Evolutionary conservation across 2,888 invertebrate genomes (phyloP).

Genomic region (Troides oblongomaculatus): DNA sequence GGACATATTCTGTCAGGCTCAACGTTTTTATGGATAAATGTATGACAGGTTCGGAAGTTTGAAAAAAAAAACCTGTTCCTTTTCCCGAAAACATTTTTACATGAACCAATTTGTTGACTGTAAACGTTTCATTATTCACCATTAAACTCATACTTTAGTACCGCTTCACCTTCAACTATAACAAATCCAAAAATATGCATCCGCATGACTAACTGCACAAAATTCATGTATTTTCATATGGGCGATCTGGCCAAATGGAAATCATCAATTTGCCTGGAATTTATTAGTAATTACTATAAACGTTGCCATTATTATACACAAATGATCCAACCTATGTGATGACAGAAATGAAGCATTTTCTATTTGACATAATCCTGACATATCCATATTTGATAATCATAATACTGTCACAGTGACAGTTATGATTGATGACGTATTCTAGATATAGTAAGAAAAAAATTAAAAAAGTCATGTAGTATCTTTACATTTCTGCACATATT

Average conservation of each 20-base stretch:
- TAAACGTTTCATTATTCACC: too few relatives aligned
- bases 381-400: neutral
- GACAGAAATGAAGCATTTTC: neutral
- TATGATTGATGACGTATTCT: neutral
- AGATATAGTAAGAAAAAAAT: too few relatives aligned
- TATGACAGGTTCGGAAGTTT: too few relatives aligned
- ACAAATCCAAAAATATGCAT: neutral
- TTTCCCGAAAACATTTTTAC: too few relatives aligned
- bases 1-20: too few relatives aligned
- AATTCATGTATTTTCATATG: neutral
- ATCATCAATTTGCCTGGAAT: constrained; percentile 10
- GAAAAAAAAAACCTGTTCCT: too few relatives aligned
- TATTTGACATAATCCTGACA: constrained; percentile 12
- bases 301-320: neutral
- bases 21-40: too few relatives aligned
- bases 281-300: constrained; percentile 7
- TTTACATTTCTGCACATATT: too few relatives aligned
- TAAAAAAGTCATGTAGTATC: too few relatives aligned
- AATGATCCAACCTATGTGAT: neutral
- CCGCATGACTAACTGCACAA: neutral
- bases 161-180: neutral
- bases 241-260: constrained; percentile 7
- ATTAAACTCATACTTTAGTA: neutral
- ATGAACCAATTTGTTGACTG: too few relatives aligned
- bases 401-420: neutral